Base-by-base conservation (phyloP, 2,888 invertebrate genomes). In the Miltochrista miniata region DNA sequence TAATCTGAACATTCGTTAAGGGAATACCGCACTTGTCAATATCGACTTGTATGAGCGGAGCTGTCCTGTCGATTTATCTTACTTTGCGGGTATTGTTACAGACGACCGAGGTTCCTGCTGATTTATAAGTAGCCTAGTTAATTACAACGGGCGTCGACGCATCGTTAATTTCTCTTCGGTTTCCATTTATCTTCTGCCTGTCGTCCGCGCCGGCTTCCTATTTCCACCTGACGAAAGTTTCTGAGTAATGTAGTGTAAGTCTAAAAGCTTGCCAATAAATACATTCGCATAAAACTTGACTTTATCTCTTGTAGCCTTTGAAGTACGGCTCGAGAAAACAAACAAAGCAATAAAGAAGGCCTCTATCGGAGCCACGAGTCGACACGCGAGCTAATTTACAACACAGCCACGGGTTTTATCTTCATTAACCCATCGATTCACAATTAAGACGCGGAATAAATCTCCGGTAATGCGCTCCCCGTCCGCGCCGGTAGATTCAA, bases 381-480 rank as follows among this genome's bases (percentile, higher is more conserved):
- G 90, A 90, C 90, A 91, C 90, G 90, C 90, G 85, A 90, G 89
- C 90, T 90, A 91, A 91, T 91, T 91, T 90, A 91, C 90, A 88
- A 90, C 90, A 90, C 88, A 80, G 86, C 89, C 90, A 85, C 86
- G 85, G 87, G 90, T 90, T 91, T 91, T 91, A 91, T 91, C 91
- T 91, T 91, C 91, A 91, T 91, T 91, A 91, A 90, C 90, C 91
- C 90, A 91, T 91, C 91, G 90, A 90, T 90, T 90, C 90, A 89
- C 91, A 91, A 91, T 91, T 91, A 91, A 91, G 91, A 90, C 91
- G 89, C 86, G 81, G 87, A 85, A 91, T 91, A 91, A 91, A 91
- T 90, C 90, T 90, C 85, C 82, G 76, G 90, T 89, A 90, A 90
- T 90, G 90, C 85, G 86, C 88, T 85, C 87, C 81, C 85, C 87